Conservation (phyloP, 2,888 invertebrate species). For the Chymomyza procnemis region DNA sequence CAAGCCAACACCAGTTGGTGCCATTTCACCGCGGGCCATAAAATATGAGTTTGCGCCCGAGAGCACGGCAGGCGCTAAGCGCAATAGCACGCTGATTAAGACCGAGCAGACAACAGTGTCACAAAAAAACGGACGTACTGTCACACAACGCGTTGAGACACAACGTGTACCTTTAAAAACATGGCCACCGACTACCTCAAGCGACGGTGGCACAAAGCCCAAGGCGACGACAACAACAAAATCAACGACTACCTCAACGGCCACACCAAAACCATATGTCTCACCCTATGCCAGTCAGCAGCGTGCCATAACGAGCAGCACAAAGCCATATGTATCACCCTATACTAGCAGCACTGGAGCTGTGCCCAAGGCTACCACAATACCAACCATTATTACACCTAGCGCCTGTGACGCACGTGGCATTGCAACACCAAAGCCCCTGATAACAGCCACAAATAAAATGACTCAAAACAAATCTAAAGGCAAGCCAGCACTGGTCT, state of each 20-base stretch:
- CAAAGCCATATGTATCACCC: constrained; percentile 30
- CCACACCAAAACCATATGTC: constrained; percentile 18
- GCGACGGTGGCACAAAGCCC: background rate
- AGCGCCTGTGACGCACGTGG: constrained; percentile 31
- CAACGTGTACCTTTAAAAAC: constrained; percentile 44
- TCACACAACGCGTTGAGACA: constrained; percentile 65
- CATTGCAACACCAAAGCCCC: constrained; percentile 2
- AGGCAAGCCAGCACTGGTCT: constrained; percentile 69
- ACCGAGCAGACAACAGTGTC: constrained; percentile 64
- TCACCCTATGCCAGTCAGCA: constrained; percentile 26
- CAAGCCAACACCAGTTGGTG: constrained; percentile 35
- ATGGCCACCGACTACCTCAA: constrained; percentile 31
- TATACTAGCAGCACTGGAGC: constrained; percentile 29
- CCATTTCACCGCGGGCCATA: constrained; percentile 1
- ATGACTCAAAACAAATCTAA: constrained; percentile 31
- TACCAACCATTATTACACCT: background rate
- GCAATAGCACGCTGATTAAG: constrained; percentile 58
- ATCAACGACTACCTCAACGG: constrained; percentile 10
- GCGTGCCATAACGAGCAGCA: constrained; percentile 10
- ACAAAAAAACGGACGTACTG: constrained; percentile 64
- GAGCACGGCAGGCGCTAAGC: constrained; percentile 16
- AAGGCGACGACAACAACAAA: constrained; percentile 22
- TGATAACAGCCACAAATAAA: background rate
- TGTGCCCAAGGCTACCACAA: constrained; percentile 23
- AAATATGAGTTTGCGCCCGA: background rate